A percentile compares a stretch with the other conserved stretches of the same genome.
These are phyloP conservation scores for Chrysolina americana DNA, from an alignment of 2,888 invertebrate species.

Conservation along the genomic window DNA sequence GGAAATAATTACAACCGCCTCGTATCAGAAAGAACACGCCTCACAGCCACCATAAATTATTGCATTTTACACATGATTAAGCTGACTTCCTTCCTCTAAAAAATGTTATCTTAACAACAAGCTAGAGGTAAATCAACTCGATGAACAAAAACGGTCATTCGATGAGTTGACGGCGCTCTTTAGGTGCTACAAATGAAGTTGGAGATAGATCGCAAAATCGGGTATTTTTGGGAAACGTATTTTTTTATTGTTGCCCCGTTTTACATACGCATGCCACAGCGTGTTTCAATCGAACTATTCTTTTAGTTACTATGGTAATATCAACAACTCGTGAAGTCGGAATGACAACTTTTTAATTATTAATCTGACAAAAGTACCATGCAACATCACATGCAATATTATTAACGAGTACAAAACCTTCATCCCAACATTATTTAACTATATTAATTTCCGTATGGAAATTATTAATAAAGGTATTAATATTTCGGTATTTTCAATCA, in stretches of 20 bases:
- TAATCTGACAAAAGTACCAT: no score
- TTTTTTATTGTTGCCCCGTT: no score
- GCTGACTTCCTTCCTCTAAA: conserved; percentile 20
- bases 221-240: not conserved
- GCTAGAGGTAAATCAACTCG: not conserved
- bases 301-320: no score
- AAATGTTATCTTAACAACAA: conserved; percentile 11
- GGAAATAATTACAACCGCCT: conserved; percentile 11
- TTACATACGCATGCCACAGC: no score
- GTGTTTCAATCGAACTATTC: not conserved
- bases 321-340: no score
- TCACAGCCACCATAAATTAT: conserved; percentile 6
- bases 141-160: not conserved
- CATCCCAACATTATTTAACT: no score
- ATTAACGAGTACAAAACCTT: no score
- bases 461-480: no score
- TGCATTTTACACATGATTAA: conserved; percentile 27
- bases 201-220: not conserved
- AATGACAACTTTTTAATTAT: no score
- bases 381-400: no score
- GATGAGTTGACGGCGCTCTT: not conserved
- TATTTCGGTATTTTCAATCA: no score
- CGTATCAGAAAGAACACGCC: not conserved
- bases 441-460: no score
- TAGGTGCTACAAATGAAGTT: not conserved